Conservation (phyloP, 1,140 invertebrate genomes). For the Brachionus koreanus region DNA sequence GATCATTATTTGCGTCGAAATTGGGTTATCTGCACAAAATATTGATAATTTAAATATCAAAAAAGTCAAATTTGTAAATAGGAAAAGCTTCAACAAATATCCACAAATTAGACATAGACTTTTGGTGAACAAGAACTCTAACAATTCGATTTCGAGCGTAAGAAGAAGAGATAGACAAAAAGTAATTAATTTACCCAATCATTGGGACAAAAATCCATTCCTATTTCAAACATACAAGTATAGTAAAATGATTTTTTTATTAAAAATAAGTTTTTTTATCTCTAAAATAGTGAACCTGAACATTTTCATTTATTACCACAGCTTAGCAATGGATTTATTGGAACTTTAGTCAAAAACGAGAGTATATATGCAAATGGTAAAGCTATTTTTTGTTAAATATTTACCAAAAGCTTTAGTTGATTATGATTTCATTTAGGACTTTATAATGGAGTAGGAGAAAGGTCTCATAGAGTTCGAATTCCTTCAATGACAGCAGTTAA, state of each 20-base stretch:
- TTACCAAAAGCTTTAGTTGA: neutral
- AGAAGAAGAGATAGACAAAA: conserved; percentile 4
- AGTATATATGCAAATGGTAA: conserved; percentile 34
- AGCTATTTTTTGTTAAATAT: neutral
- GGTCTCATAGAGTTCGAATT: conserved; percentile 6
- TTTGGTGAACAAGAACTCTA: neutral
- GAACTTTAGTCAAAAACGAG: conserved; percentile 14
- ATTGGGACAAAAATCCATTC: conserved; percentile 33
- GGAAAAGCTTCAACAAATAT: neutral
- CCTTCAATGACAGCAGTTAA: conserved; percentile 31
- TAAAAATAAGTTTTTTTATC: neutral
- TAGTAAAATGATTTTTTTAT: neutral
- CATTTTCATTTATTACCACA: neutral
- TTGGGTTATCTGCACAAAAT: neutral
- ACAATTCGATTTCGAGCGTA: neutral
- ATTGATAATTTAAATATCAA: neutral
- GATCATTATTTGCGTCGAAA: neutral
- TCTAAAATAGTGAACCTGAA: conserved; percentile 1
- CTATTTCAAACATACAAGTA: conserved; percentile 41
- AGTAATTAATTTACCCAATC: conserved; percentile 22
- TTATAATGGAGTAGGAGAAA: conserved; percentile 13
- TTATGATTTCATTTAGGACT: neutral
- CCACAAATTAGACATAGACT: neutral
- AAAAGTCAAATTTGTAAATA: neutral
- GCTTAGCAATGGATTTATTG: conserved; percentile 27